Evolutionary conservation across 2,797 vertebrate genomes (phyloP).

Genomic region (Pangasius sanitwongsei): DNA sequence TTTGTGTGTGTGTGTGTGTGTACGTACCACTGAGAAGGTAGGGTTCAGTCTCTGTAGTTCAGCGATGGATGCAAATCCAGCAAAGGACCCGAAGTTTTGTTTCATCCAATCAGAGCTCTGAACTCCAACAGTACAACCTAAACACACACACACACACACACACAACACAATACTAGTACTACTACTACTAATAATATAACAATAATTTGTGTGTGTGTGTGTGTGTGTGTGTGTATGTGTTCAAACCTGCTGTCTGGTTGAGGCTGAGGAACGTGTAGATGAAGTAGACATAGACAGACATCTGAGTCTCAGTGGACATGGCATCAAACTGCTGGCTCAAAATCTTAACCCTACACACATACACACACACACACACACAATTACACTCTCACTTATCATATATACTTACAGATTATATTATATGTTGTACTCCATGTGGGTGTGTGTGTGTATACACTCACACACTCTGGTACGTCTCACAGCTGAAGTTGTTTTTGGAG

Average conservation of each 20-base stretch:
- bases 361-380: slow-evolving; percentile 21
- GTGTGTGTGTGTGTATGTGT: neutral
- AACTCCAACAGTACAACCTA: slow-evolving; percentile 60
- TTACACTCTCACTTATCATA: neutral
- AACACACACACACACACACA: slow-evolving; percentile 21
- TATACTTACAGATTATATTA: too few relatives aligned
- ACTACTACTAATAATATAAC: neutral
- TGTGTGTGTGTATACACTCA: slow-evolving; percentile 51
- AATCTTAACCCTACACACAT: slow-evolving; percentile 60
- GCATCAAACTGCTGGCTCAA: slow-evolving; percentile 54
- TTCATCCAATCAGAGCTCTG: slow-evolving; percentile 67
- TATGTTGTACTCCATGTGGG: neutral
- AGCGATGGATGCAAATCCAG: slow-evolving; percentile 49
- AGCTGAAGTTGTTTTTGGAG: slow-evolving; percentile 59
- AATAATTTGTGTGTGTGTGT: neutral
- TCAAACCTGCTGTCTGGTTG: slow-evolving; percentile 61
- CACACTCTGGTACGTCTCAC: slow-evolving; percentile 70
- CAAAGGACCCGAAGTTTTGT: slow-evolving; percentile 70
- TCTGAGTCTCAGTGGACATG: slow-evolving; percentile 50
- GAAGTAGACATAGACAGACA: slow-evolving; percentile 63
- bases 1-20: neutral
- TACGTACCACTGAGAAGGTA: slow-evolving; percentile 63
- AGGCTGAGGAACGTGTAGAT: slow-evolving; percentile 66
- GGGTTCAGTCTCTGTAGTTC: slow-evolving; percentile 64
- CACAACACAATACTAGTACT: neutral